Conservation (phyloP, 2,113 vertebrate genomes). For the Alectura lathami region DNA sequence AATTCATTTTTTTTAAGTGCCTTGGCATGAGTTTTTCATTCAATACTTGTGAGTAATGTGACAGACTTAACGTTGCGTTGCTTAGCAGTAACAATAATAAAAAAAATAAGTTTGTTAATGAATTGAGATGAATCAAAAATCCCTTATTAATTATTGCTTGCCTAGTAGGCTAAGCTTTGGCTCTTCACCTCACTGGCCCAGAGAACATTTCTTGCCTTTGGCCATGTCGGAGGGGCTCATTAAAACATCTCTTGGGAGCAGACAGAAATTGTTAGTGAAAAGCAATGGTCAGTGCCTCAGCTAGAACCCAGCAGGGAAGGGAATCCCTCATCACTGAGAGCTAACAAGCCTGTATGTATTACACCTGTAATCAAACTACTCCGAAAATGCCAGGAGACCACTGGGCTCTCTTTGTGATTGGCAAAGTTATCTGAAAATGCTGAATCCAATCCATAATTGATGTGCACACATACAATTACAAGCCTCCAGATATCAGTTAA, state of each 20-base stretch:
- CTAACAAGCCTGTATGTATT: conserved; percentile 81
- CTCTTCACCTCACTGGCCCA: conserved; percentile 92
- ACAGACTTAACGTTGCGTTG: conserved; percentile 66
- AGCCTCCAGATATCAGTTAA: conserved; percentile 86
- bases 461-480: conserved; percentile 87
- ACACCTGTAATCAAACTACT: conserved; percentile 90
- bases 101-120: conserved; percentile 83
- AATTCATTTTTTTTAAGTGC: conserved; percentile 73
- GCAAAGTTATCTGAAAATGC: conserved; percentile 77
- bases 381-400: conserved; percentile 78
- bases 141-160: conserved; percentile 93
- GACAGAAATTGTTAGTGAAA: conserved; percentile 93
- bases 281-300: conserved; percentile 86
- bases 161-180: conserved; percentile 89
- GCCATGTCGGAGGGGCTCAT: conserved; percentile 96
- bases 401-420: conserved; percentile 79
- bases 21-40: conserved; percentile 76
- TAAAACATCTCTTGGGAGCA: conserved; percentile 89
- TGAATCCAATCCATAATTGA: conserved; percentile 88
- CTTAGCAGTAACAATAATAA: conserved; percentile 48
- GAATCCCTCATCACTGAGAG: conserved; percentile 73
- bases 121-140: conserved; percentile 82
- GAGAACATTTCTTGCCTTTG: conserved; percentile 87
- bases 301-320: conserved; percentile 73
- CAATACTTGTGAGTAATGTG: conserved; percentile 75